A percentile compares a stretch with the other conserved stretches of the same genome.
Evolutionary conservation across 2,113 vertebrate genomes (phyloP).

Genomic region (Grantiella picta): DNA sequence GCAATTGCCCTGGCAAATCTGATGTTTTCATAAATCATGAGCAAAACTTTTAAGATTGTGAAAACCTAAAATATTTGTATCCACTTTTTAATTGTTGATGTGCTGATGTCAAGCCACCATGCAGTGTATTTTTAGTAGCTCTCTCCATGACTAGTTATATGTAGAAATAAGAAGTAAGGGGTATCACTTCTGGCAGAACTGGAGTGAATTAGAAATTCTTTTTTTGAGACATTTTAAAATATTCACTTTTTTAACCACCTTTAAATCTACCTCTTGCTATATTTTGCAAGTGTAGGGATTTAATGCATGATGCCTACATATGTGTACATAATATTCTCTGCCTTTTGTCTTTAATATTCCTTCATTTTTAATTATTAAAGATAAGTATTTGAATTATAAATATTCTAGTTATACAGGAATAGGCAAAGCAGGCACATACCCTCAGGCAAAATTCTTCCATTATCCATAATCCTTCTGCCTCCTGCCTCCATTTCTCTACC

Average conservation of each 20-base stretch:
- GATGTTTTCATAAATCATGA: constrained; percentile 66
- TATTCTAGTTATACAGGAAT: constrained; percentile 99
- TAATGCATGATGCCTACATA: constrained; percentile 82
- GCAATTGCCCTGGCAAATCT: constrained; percentile 57
- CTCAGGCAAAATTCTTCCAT: constrained; percentile 98
- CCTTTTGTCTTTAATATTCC: constrained; percentile 97
- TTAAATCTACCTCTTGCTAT: constrained; percentile 80
- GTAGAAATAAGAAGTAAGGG: constrained; percentile 71
- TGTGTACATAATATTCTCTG: constrained; percentile 90
- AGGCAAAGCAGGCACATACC: constrained; percentile 99
- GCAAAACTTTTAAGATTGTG: constrained; percentile 56
- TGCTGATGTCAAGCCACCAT: constrained; percentile 69
- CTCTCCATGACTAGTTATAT: constrained; percentile 64
- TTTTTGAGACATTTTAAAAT: constrained; percentile 76
- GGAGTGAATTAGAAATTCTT: constrained; percentile 81
- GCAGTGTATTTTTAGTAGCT: constrained; percentile 76
- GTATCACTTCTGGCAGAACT: constrained; percentile 75
- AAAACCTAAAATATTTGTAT: constrained; percentile 74
- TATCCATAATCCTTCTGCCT: constrained; percentile 99
- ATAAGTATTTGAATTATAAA: constrained; percentile 99
- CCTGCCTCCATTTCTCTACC: constrained; percentile 94
- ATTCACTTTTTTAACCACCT: constrained; percentile 79
- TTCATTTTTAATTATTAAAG: constrained; percentile 99
- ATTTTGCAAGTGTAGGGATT: constrained; percentile 84
- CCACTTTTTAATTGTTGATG: constrained; percentile 79